Evolutionary conservation across 2,113 vertebrate genomes (phyloP).

Genomic region (Mastomys natalensis): DNA sequence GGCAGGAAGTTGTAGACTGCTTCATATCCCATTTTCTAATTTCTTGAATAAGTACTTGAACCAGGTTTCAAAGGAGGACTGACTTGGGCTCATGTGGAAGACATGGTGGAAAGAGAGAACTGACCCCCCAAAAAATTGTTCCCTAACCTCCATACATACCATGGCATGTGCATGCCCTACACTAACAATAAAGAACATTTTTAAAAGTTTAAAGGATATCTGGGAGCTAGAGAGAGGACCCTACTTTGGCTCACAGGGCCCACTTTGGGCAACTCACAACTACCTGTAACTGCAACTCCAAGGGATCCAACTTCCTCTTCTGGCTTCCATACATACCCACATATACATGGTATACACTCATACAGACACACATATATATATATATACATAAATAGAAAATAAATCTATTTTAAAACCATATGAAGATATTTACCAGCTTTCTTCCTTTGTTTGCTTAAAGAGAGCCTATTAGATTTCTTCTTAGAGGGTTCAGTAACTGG

Average conservation of each 20-base stretch:
- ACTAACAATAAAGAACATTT: background rate
- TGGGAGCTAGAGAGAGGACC: background rate
- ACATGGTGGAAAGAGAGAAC: background rate
- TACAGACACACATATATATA: background rate
- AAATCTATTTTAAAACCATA: background rate
- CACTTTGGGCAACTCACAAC: background rate
- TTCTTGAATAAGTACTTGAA: slow-evolving; percentile 3
- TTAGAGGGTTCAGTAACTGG: background rate
- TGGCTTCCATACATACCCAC: too few relatives aligned
- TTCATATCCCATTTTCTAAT: background rate
- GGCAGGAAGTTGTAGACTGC: background rate
- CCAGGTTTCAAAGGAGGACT: background rate
- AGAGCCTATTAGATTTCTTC: slow-evolving; percentile 59
- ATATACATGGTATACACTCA: background rate
- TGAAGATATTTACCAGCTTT: slow-evolving; percentile 61
- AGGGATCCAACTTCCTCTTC: background rate
- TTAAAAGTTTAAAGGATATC: background rate
- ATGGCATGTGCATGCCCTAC: background rate
- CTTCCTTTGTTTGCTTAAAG: slow-evolving; percentile 61
- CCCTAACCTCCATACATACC: background rate
- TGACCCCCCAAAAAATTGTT: background rate
- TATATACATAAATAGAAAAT: background rate
- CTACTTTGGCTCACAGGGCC: background rate
- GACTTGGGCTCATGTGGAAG: background rate
- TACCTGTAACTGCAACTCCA: background rate